Evolutionary conservation across 2,888 invertebrate genomes (phyloP).

Genomic region (Phaedon cochleariae): DNA sequence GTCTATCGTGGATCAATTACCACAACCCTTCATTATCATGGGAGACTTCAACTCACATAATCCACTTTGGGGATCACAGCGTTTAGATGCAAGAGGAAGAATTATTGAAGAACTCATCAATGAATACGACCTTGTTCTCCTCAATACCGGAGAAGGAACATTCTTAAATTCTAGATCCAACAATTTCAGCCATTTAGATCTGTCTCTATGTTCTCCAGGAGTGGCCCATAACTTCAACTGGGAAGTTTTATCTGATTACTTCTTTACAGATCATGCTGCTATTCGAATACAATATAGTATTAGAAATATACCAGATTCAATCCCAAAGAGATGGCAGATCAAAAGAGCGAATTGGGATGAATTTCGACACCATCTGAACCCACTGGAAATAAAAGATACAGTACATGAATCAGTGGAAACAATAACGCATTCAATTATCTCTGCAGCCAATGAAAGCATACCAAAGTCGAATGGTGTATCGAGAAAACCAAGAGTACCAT

Average conservation of each 20-base stretch:
- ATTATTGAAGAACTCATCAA: neutral
- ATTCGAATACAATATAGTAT: neutral
- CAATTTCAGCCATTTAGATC: neutral
- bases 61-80: neutral
- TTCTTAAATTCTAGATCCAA: neutral
- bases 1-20: neutral
- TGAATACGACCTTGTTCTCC: neutral
- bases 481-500: constrained; percentile 12
- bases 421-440: neutral
- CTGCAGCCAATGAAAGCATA: constrained; percentile 4
- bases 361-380: neutral
- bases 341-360: neutral
- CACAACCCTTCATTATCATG: neutral
- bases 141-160: neutral
- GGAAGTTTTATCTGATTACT: neutral
- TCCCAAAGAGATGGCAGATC: neutral
- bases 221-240: neutral
- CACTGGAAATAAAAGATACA: neutral
- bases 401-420: neutral
- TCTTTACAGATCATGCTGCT: constrained; percentile 12
- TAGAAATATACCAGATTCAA: neutral
- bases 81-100: neutral
- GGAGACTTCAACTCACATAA: constrained; percentile 1
- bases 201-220: neutral
- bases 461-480: neutral